phyloP scores from a whole-genome alignment of 1,140 invertebrate genomes.

The Gonioctena quinquepunctata region DNA sequence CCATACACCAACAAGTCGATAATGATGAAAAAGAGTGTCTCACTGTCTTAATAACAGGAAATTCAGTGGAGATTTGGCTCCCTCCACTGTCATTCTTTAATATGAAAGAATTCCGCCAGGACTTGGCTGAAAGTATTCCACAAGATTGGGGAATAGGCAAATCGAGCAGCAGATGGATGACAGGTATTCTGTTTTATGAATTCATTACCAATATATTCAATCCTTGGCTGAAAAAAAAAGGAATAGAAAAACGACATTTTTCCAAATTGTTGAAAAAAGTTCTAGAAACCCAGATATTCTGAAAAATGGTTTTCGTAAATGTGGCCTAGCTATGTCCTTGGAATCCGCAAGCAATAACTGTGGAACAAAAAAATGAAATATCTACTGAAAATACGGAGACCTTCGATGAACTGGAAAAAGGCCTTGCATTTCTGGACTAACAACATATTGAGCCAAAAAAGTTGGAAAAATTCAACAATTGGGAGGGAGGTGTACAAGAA shows the following conservation, averaged over 20 bases:
- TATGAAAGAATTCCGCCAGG: slow-evolving; percentile 46
- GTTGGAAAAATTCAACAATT: too few relatives aligned
- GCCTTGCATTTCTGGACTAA: too few relatives aligned
- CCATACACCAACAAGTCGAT: background rate
- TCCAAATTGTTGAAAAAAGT: too few relatives aligned
- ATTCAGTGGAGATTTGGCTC: slow-evolving; percentile 29
- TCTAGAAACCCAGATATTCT: background rate
- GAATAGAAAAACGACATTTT: too few relatives aligned
- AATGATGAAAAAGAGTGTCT: slow-evolving; percentile 24
- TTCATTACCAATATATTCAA: slow-evolving; percentile 35
- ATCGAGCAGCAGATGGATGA: slow-evolving; percentile 57
- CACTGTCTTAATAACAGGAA: slow-evolving; percentile 16
- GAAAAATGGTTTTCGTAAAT: background rate
- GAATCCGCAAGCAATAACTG: background rate
- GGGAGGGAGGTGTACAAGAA: too few relatives aligned
- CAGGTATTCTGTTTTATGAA: slow-evolving; percentile 52
- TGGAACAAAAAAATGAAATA: too few relatives aligned
- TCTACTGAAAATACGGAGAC: too few relatives aligned
- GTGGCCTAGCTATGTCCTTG: background rate
- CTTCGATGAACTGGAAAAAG: too few relatives aligned
- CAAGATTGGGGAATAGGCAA: slow-evolving; percentile 47
- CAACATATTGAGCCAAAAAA: too few relatives aligned
- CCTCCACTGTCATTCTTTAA: slow-evolving; percentile 50
- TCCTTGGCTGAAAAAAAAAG: slow-evolving; percentile 22
- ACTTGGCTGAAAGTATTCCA: slow-evolving; percentile 32